Evolutionary conservation across 2,113 vertebrate species (phyloP).

Genomic region (Pheucticus melanocephalus): DNA sequence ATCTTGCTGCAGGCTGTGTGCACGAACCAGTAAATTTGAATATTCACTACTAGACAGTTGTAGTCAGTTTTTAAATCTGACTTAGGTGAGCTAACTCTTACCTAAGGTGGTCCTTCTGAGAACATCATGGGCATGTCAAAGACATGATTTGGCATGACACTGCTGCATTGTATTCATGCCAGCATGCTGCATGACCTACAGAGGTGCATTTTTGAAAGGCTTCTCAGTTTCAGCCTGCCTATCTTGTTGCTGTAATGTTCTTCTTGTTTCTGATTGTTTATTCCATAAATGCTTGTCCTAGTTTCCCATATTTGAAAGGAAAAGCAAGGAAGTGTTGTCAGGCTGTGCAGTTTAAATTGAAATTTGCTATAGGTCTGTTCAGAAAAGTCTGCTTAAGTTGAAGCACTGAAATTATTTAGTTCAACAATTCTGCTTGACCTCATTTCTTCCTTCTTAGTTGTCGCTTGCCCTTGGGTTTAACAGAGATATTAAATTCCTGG

Average conservation of each 20-base stretch:
- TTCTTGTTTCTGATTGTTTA: background rate
- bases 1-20: background rate
- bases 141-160: background rate
- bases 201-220: background rate
- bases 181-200: background rate
- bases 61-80: background rate
- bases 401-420: background rate
- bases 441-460: background rate
- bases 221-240: background rate
- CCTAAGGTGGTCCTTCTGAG: background rate
- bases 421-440: background rate
- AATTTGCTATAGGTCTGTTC: background rate
- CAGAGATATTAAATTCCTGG: background rate
- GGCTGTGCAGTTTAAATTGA: background rate
- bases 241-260: background rate
- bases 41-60: background rate
- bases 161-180: background rate
- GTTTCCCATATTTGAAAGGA: background rate
- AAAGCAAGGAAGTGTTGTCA: background rate
- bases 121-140: background rate
- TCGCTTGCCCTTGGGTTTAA: background rate
- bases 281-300: background rate
- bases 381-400: background rate
- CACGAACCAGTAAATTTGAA: background rate
- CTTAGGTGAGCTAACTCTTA: background rate